phyloP scores from a whole-genome alignment of 2,888 invertebrate species.

The Nymphalis c-album region DNA sequence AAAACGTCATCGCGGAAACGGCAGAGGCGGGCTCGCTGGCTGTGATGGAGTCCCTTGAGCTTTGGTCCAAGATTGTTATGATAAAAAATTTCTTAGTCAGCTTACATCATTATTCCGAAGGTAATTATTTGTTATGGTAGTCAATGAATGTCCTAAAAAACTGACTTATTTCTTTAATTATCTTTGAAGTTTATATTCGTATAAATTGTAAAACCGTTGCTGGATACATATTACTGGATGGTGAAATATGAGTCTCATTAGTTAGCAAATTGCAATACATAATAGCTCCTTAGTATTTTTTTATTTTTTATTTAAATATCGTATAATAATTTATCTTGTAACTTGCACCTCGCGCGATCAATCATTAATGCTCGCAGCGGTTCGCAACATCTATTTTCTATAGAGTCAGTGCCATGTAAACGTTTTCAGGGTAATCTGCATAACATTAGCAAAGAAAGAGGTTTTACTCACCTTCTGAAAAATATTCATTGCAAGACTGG shows the following conservation, averaged over 20 bases:
- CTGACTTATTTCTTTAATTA: too few species aligned
- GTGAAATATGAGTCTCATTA: too few species aligned
- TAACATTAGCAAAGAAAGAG: slow-evolving; percentile 30
- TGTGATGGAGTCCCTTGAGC: slow-evolving; percentile 46
- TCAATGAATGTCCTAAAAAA: too few species aligned
- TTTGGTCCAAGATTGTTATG: slow-evolving; percentile 17
- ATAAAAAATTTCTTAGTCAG: neutral
- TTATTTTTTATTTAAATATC: neutral
- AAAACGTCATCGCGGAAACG: slow-evolving; percentile 55
- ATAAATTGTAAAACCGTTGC: too few species aligned
- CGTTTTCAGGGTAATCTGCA: slow-evolving; percentile 40
- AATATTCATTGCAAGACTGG: slow-evolving; percentile 1
- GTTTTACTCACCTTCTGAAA: slow-evolving; percentile 10
- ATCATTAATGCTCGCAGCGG: slow-evolving; percentile 51
- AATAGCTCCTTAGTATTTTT: neutral
- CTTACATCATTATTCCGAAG: neutral
- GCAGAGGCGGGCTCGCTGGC: slow-evolving; percentile 59
- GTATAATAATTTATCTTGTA: slow-evolving; percentile 20
- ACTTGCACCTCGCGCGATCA: slow-evolving; percentile 38
- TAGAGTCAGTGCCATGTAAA: slow-evolving; percentile 26
- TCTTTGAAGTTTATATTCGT: too few species aligned
- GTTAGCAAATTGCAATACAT: neutral
- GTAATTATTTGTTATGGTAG: too few species aligned
- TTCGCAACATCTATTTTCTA: slow-evolving; percentile 47
- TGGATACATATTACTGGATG: too few species aligned